Base-by-base conservation (phyloP, 2,888 invertebrate species). In the Cepaea hortensis region DNA sequence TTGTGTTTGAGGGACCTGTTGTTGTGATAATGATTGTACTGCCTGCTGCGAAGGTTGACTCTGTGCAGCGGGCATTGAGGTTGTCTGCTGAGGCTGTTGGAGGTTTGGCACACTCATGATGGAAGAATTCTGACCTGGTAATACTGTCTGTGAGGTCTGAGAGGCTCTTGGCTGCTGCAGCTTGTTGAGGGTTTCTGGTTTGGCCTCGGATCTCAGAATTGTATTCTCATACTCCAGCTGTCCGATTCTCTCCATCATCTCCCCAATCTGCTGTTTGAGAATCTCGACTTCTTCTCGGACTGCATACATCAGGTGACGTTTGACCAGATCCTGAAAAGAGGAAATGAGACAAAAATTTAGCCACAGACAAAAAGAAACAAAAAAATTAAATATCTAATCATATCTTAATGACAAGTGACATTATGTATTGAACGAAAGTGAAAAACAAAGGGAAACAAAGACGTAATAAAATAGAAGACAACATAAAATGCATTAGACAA, bases 201-300 rank as follows among this genome's bases (percentile, higher is more conserved):
- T 96, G 88, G 98, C 98, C 93, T 97, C 97, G 90, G 97, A 96
- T 93, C 97, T 97, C 93, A 98, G 96, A 94, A 97, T 96, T 90
- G 96, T 96, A 95, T 98, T 98, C 95, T 98, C 98, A 92, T 97
- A 96, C 95, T 98, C 98, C 92, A 98, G 95, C 95, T 97, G 97
- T 94, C 96, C 96, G 94, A 98, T 97, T 95, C 97, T 96, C 94
- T 97, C 97, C 96, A 97, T 97, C 91, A 98, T 96, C 95, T 98
- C 97, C 76, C 97, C 97, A 94, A 98, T 98, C 95, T 97, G 97
- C 94, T 97, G 97, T 95, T 98, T 97, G 81, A 98, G 95, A 81
- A 97, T 97, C 95, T 98, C 98, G 90, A 98, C 98, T 95, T 98
- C 98, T 95, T 98, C 97, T 91, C 98, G 96, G 93, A 98, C 98